Percentiles rank a stretch among this genome's conserved stretches.
These are phyloP conservation scores for Brachypterus glaber DNA, from an alignment of 2,888 invertebrate species.

Conservation along the genomic window DNA sequence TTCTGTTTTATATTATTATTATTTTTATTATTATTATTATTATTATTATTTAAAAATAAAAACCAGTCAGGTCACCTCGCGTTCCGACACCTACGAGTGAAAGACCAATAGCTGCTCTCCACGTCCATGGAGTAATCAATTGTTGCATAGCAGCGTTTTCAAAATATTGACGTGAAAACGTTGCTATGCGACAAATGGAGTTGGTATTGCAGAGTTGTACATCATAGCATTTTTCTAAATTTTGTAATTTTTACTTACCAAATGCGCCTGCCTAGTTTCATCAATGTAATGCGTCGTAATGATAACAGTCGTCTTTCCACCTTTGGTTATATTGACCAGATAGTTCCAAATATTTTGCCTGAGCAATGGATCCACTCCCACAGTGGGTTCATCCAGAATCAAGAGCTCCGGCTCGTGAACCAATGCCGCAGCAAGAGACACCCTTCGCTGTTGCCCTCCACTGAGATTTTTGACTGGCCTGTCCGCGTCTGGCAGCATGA, in stretches of 20 bases:
- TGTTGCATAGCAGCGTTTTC: no score
- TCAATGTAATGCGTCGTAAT: constrained; percentile 93
- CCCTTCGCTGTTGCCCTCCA: constrained; percentile 79
- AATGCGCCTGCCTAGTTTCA: constrained; percentile 84
- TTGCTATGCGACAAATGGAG: no score
- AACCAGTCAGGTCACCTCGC: no score
- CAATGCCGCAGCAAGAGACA: constrained; percentile 81
- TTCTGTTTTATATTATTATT: no score
- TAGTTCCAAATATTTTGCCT: constrained; percentile 93
- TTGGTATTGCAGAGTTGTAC: no score
- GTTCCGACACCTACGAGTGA: no score
- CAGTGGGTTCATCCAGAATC: constrained; percentile 88
- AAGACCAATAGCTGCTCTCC: no score
- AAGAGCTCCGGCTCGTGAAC: constrained; percentile 82
- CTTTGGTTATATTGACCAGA: constrained; percentile 79
- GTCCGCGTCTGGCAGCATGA: constrained; percentile 65
- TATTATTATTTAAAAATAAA: no score
- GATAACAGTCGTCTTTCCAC: constrained; percentile 84
- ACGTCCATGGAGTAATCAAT: no score
- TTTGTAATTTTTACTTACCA: constrained; percentile 59
- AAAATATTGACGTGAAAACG: no score
- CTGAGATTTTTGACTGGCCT: constrained; percentile 46
- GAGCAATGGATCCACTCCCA: constrained; percentile 84
- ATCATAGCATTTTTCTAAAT: no score
- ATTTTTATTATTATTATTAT: no score